Base-by-base conservation (phyloP, 64 coral and sea anemone genomes). In the Actinia tenebrosa region DNA sequence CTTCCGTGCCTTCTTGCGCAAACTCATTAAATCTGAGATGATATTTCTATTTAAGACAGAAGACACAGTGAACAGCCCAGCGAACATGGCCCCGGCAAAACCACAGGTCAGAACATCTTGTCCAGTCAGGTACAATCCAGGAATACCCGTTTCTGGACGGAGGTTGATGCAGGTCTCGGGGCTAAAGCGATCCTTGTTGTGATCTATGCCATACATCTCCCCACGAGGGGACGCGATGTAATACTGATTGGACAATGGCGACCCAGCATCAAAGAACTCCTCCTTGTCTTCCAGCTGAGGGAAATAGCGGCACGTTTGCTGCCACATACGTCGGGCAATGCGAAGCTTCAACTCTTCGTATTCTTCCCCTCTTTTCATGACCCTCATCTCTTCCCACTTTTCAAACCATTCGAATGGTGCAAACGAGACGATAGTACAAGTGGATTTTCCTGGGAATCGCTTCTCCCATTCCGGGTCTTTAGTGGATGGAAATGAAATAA, bases 401-500 rank as follows among this genome's bases (percentile, higher is more conserved):
- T 94, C 92, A 84, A 98, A 98, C 95, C 95, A 98, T 66, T 89
- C 90, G 83, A 91, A 98, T 1, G 87, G 84, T 5, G 90, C 84
- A 17, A 98, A 77, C 2, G 89, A 89, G 13, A 98, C 77, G 16
- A 98, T 91, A 17, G 89, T 89, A 45, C 89, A 98, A 2, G 95
- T 98, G 0, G 95, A 94, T 60, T 98, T 98, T 43, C 89, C 94
- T 9, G 87, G 81, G 55, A 88, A 80, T 15, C 95, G 82, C 16
- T 87, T 89, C 25, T 94, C 89, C 95, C 95, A 98, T 47, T 94
- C 92, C 17, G 95, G 92, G 54, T 98, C 95, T 75, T 98, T 98
- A 26, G 95, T 98, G 56, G 95, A 98, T 37, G 95, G 95, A 44
- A 98, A 98, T 5, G 95, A 98, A 18, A 98, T 91, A 60, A 98